phyloP scores from a whole-genome alignment of 2,888 invertebrate genomes.

The Eutolmus rufibarbis region DNA sequence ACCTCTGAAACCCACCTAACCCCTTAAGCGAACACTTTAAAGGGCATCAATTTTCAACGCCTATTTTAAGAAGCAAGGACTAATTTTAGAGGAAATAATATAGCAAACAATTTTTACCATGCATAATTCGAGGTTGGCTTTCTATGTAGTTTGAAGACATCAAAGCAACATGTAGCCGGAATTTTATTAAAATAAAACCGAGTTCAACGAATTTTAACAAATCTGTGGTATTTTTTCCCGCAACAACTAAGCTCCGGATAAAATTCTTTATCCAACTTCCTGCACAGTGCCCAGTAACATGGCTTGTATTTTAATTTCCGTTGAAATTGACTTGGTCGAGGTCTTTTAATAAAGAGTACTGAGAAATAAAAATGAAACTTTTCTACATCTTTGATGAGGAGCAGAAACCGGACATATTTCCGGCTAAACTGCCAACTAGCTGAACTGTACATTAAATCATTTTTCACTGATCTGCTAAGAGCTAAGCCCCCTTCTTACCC shows the following conservation, averaged over 20 bases:
- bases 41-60: no score
- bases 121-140: no score
- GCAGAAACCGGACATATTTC: neutral
- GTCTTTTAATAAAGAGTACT: neutral
- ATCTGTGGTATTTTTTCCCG: neutral
- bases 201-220: neutral
- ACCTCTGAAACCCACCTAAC: no score
- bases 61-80: no score
- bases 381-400: neutral
- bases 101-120: no score
- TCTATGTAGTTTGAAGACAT: no score
- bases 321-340: neutral
- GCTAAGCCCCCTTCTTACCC: neutral
- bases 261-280: neutral
- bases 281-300: neutral
- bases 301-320: neutral
- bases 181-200: neutral
- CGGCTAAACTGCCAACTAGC: neutral
- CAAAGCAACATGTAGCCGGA: neutral
- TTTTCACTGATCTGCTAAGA: neutral
- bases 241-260: neutral
- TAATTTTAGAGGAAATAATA: no score
- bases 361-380: neutral
- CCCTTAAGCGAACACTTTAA: no score
- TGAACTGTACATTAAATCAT: neutral